Conservation (phyloP, 2,888 invertebrate genomes). For the Ceratothoa steindachneri region DNA sequence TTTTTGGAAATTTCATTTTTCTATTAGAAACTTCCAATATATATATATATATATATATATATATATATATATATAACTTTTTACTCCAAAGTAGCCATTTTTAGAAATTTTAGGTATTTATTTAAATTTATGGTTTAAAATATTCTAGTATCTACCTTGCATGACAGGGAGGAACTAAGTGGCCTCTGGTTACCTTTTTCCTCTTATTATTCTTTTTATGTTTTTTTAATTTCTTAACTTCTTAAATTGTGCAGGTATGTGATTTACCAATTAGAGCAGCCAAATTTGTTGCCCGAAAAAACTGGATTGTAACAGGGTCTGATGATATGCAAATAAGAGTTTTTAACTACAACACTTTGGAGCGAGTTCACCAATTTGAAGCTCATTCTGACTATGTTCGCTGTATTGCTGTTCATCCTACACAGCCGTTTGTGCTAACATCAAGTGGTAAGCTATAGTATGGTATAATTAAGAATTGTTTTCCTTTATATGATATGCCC, state of each 20-base stretch:
- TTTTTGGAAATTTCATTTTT: too few relatives aligned
- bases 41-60: too few relatives aligned
- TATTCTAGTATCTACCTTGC: too few relatives aligned
- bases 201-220: too few relatives aligned
- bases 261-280: conserved; percentile 94
- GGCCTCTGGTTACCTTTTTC: too few relatives aligned
- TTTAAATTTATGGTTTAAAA: too few relatives aligned
- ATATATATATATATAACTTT: not conserved
- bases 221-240: too few relatives aligned
- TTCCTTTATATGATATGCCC: not conserved
- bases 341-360: conserved; percentile 97
- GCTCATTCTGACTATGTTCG: conserved; percentile 95
- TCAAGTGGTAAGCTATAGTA: conserved; percentile 92
- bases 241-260: conserved; percentile 66
- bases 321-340: conserved; percentile 93
- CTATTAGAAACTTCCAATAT: too few relatives aligned
- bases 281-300: conserved; percentile 93
- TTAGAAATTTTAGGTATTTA: not conserved
- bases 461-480: conserved; percentile 14
- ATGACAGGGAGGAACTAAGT: too few relatives aligned
- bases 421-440: conserved; percentile 92
- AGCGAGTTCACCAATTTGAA: conserved; percentile 90
- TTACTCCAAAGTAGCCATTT: not conserved
- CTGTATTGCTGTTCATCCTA: conserved; percentile 95
- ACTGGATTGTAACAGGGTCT: conserved; percentile 97